Evolutionary conservation across 2,113 vertebrate species (phyloP), one percentile per base, ranked within the genome.

Genomic region (Athene noctua): DNA sequence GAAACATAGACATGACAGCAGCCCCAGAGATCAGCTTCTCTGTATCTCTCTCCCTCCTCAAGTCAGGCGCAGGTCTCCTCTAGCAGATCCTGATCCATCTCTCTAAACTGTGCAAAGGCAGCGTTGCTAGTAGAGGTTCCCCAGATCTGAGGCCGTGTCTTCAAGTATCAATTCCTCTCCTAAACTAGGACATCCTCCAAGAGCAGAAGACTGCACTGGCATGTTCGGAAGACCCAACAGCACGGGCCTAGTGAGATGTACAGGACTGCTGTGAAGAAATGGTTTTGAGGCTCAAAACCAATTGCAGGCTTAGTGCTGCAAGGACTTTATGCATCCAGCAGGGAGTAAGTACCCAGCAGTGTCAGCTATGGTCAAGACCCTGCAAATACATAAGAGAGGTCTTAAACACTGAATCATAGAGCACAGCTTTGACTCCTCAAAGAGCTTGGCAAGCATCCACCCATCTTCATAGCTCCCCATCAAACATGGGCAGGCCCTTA

Each of bases 331-430:
- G n/a, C 29, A 38, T 9, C 27, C n/a, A 55, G 54, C 21, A 25
- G 8, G n/a, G n/a, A 65, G 22, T 18, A 78, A 42, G 19, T 5
- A 67, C 9, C 29, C 70, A 88, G 78, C 70, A 57, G 34, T 0
- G 12, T 12, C 82, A 74, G 58, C 13, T 47, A 11, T 12, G 42
- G 59, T 10, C 59, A 74, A 72, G 25, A 11, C n/a, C 27, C 79
- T 67, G 15, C 30, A 70, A 62, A 62, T 11, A 58, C 0, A 0
- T 7, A 30, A 47, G 22, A 42, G 30, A 54, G 38, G 13, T 34
- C 21, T 73, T 21, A 73, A 88, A 82, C 15, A 38, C 38, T 20
- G 65, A 65, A 61, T 42, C 58, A 11, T 3, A 36, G 9, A 71
- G 30, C 44, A 36, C n/a, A 57, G 51, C 36, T 86, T 51, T 86